Percentiles rank a stretch among this genome's conserved stretches.
Conservation (phyloP, 2,888 invertebrate species). For the Hyposoter didymator region DNA sequence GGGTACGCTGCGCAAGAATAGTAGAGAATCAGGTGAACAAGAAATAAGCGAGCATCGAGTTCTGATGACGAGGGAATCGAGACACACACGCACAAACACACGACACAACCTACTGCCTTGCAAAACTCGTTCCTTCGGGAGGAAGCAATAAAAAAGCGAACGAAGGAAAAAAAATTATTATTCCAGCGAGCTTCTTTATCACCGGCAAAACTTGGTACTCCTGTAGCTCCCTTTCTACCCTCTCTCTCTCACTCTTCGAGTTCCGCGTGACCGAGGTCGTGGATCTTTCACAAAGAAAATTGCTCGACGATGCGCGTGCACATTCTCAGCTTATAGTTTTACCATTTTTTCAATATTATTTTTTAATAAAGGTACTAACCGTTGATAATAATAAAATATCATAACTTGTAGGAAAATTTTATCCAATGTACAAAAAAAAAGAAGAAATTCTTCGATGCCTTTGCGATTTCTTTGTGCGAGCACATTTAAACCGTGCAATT, state of each 20-base stretch:
- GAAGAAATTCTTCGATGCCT: background rate
- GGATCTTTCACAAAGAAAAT: conserved; percentile 56
- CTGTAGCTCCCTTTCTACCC: background rate
- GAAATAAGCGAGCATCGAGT: conserved; percentile 38
- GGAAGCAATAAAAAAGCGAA: conserved; percentile 1
- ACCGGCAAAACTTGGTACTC: conserved; percentile 33
- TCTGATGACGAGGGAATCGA: conserved; percentile 29
- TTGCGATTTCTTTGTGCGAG: background rate
- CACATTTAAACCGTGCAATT: background rate
- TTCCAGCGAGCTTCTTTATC: conserved; percentile 63
- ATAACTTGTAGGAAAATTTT: background rate
- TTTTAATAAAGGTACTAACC: background rate
- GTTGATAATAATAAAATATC: background rate
- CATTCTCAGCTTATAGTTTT: conserved; percentile 11
- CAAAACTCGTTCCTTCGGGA: conserved; percentile 48
- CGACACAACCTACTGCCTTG: conserved; percentile 34
- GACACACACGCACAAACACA: background rate
- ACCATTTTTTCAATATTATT: conserved; percentile 9
- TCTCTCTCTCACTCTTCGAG: conserved; percentile 15
- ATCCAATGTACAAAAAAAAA: background rate
- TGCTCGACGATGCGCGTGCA: conserved; percentile 20
- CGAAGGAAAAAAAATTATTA: conserved; percentile 45
- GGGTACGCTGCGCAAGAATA: background rate
- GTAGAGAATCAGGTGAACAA: conserved; percentile 27
- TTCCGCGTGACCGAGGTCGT: conserved; percentile 60